Evolutionary conservation across 1,140 invertebrate species (phyloP).

Genomic region (Cheumatopsyche charites): DNA sequence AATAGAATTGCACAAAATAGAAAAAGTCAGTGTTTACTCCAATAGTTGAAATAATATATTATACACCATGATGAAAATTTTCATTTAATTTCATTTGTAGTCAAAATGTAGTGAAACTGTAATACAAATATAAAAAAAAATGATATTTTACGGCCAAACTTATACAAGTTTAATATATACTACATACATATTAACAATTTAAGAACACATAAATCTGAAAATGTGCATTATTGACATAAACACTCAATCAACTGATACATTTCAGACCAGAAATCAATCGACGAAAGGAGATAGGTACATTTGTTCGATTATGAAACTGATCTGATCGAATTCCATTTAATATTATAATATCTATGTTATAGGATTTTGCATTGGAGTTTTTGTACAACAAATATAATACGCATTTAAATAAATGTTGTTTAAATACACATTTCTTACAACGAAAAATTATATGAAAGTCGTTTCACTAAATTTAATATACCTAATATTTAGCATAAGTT

Average conservation of each 20-base stretch:
- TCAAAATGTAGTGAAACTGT: too few relatives aligned
- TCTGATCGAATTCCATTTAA: background rate
- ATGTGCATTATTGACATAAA: slow-evolving; percentile 3
- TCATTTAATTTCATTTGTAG: too few relatives aligned
- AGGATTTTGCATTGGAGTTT: slow-evolving; percentile 28
- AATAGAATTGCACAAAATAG: background rate
- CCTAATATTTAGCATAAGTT: slow-evolving; percentile 40
- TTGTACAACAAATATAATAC: slow-evolving; percentile 37
- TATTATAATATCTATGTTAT: slow-evolving; percentile 9
- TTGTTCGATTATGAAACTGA: background rate
- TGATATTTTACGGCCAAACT: too few relatives aligned
- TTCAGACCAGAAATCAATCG: too few relatives aligned
- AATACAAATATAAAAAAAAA: too few relatives aligned
- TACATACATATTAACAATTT: too few relatives aligned
- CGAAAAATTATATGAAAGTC: slow-evolving; percentile 41
- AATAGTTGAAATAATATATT: background rate
- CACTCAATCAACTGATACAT: too few relatives aligned
- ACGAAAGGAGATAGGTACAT: too few relatives aligned
- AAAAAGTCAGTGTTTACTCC: background rate
- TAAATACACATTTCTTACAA: slow-evolving; percentile 48
- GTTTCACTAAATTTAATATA: slow-evolving; percentile 28
- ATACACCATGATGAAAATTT: too few relatives aligned
- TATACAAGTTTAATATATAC: too few relatives aligned
- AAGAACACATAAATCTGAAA: too few relatives aligned
- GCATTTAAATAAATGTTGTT: slow-evolving; percentile 37